phyloP scores from a whole-genome alignment of 2,888 invertebrate genomes.

The Digitonthophagus gazella region DNA sequence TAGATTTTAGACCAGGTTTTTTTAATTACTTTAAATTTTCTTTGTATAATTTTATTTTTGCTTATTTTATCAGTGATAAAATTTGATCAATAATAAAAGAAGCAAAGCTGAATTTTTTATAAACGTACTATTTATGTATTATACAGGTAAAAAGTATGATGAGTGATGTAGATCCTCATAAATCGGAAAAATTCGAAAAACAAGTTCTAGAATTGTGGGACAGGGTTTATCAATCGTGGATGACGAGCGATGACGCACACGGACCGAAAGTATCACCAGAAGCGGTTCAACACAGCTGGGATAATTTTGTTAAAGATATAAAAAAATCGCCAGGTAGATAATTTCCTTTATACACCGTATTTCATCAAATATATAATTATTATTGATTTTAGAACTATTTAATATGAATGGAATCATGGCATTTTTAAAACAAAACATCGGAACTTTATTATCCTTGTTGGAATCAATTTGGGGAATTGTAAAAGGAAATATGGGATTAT shows the following conservation, averaged over 20 bases:
- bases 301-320: slow-evolving; percentile 67
- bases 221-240: slow-evolving; percentile 89
- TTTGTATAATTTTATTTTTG: slow-evolving; percentile 36
- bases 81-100: too few relatives aligned
- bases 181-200: slow-evolving; percentile 78
- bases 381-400: slow-evolving; percentile 59
- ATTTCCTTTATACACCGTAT: not conserved
- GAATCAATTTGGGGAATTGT: slow-evolving; percentile 86
- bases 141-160: slow-evolving; percentile 71
- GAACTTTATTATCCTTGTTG: slow-evolving; percentile 80
- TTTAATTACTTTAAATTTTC: not conserved
- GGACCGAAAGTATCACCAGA: slow-evolving; percentile 74
- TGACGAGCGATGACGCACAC: slow-evolving; percentile 54
- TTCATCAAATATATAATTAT: slow-evolving; percentile 13
- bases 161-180: slow-evolving; percentile 75
- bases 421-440: slow-evolving; percentile 88
- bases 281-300: slow-evolving; percentile 73
- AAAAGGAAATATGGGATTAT: slow-evolving; percentile 87
- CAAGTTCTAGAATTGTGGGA: slow-evolving; percentile 94
- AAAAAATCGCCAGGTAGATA: slow-evolving; percentile 70
- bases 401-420: slow-evolving; percentile 71
- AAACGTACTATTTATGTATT: too few relatives aligned
- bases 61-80: not conserved
- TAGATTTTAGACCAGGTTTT: too few relatives aligned
- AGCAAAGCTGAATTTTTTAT: too few relatives aligned